Conservation (phyloP, 2,797 vertebrate genomes). For the Trematocara caparti region DNA sequence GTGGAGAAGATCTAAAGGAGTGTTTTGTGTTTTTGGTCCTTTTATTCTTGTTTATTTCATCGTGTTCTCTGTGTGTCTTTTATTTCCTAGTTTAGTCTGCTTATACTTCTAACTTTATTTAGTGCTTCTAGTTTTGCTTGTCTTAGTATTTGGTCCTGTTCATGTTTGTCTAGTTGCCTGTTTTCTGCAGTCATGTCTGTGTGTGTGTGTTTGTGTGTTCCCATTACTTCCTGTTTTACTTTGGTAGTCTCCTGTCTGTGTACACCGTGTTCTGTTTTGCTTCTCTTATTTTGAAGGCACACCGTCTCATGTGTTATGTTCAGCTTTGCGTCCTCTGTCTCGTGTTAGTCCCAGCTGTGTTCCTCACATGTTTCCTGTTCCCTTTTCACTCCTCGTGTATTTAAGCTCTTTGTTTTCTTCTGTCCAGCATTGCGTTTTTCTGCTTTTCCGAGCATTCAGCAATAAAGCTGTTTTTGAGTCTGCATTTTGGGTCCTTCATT, state of each 20-base stretch:
- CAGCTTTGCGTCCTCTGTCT: no score
- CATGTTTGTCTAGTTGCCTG: neutral
- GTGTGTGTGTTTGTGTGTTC: neutral
- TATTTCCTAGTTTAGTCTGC: rapidly evolving
- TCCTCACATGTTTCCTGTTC: neutral
- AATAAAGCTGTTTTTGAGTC: neutral
- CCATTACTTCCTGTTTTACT: neutral
- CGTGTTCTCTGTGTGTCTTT: neutral
- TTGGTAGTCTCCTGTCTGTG: neutral
- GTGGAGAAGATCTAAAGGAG: neutral
- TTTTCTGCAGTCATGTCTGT: neutral
- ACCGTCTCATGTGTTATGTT: neutral
- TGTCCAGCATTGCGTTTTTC: neutral
- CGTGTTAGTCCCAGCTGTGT: neutral
- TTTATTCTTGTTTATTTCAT: neutral
- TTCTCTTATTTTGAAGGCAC: neutral
- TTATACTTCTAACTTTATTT: neutral
- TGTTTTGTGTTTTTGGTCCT: neutral
- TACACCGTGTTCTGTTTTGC: neutral
- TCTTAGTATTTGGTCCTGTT: neutral
- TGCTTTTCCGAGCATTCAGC: rapidly evolving
- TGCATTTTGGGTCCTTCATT: neutral
- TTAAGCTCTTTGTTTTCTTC: rapidly evolving
- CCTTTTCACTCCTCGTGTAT: neutral
- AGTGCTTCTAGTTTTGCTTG: neutral